These are phyloP conservation scores for Oostethus manadensis DNA, from an alignment of 2,113 vertebrate species.

Conservation along the genomic window DNA sequence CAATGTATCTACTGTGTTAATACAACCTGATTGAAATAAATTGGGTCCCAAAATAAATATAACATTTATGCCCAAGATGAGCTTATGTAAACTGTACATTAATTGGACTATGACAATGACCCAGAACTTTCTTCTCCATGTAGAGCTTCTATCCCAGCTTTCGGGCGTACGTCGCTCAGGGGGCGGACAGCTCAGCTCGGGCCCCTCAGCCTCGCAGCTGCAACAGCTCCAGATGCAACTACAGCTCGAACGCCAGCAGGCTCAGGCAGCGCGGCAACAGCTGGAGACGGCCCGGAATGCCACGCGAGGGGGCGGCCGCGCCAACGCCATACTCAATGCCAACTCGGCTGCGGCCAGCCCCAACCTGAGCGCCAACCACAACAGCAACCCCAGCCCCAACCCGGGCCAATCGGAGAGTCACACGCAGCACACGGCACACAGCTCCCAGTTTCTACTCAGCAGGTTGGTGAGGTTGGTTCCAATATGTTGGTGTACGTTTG, in stretches of 20 bases:
- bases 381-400: slow-evolving; percentile 75
- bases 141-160: slow-evolving; percentile 97
- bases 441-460: slow-evolving; percentile 95
- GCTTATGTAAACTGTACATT: too few species aligned
- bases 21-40: too few species aligned
- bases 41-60: too few species aligned
- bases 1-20: too few species aligned
- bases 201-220: slow-evolving; percentile 94
- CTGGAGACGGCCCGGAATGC: slow-evolving; percentile 93
- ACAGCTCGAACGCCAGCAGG: slow-evolving; percentile 93
- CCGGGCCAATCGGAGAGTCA: slow-evolving; percentile 50
- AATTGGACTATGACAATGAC: too few species aligned
- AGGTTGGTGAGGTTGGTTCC: slow-evolving; percentile 80
- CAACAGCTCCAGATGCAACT: slow-evolving; percentile 99
- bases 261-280: slow-evolving; percentile 93
- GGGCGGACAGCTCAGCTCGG: slow-evolving; percentile 95
- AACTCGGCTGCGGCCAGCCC: slow-evolving; percentile 79
- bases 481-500: background rate
- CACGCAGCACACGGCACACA: slow-evolving; percentile 71
- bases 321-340: slow-evolving; percentile 84
- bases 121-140: slow-evolving; percentile 7
- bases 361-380: slow-evolving; percentile 81
- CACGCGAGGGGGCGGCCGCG: slow-evolving; percentile 81
- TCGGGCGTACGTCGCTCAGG: slow-evolving; percentile 96
- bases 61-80: too few species aligned